Evolutionary conservation across 2,113 vertebrate species (phyloP), one percentile per base, ranked within the genome.

Genomic region (Pampusana beccarii): DNA sequence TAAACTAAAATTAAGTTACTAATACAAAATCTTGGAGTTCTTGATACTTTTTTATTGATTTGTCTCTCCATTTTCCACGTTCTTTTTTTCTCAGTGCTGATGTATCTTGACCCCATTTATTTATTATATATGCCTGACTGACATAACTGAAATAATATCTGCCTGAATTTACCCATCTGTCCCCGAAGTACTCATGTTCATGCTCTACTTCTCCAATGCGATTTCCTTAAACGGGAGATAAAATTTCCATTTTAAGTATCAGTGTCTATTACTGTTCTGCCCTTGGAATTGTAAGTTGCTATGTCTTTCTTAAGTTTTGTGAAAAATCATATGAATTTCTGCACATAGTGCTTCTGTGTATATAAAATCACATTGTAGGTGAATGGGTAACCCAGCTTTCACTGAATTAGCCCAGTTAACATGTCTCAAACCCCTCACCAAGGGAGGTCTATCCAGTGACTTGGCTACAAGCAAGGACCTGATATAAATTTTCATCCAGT

Each of bases 171-270:
- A 86, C 25, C n/a, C 54, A 46, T 34, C 19, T 80, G 10, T 92
- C n/a, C 70, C 66, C 65, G 62, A 86, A 88, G 73, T 75, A 91
- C 73, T 85, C 78, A 93, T 65, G 73, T 92, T 92, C 92, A 96
- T 91, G 90, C 64, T 94, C 92, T 90, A 51, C 64, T 93, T 94
- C 62, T 34, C 13, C 17, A 58, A 4, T 44, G 66, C 28, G 12
- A 78, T 29, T 50, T 83, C 36, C 64, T 87, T 92, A 77, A 94
- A 77, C 0, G 0, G 18, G 19, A 93, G 17, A 88, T 62, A 93
- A 93, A 90, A 56, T 90, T 92, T 83, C 71, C 80, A 44, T 90
- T 96, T 92, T 46, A 80, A 88, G 21, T 73, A 94, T 88, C 4
- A 2, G 40, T 82, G 66, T 79, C 71, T 88, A 90, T 91, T 58